These are phyloP conservation scores for Dryobotodes eremita DNA, from an alignment of 2,888 invertebrate species.

Conservation along the genomic window DNA sequence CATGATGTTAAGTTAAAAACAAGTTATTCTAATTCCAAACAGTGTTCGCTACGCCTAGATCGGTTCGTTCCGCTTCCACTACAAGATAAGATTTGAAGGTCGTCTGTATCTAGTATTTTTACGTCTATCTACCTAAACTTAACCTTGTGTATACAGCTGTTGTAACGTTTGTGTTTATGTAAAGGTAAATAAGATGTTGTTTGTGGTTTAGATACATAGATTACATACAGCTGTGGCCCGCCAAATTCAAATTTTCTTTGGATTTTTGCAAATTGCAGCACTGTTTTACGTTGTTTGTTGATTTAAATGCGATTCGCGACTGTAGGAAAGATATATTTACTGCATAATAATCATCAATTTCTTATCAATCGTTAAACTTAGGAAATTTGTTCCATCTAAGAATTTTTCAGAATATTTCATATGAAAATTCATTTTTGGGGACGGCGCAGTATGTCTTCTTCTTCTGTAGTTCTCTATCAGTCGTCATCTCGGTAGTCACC, in stretches of 20 bases:
- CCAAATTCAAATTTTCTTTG: no score
- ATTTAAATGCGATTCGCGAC: no score
- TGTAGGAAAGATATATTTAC: no score
- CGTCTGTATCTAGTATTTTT: constrained; percentile 28
- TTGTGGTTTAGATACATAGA: constrained; percentile 6
- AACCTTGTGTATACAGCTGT: constrained; percentile 36
- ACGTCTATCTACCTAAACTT: constrained; percentile 18
- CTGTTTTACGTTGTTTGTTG: no score
- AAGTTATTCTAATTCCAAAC: constrained; percentile 13
- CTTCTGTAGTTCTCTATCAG: background rate
- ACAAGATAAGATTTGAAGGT: constrained; percentile 38
- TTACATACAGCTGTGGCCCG: background rate
- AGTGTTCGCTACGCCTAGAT: constrained; percentile 25
- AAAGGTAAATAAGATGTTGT: constrained; percentile 18
- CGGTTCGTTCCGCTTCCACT: constrained; percentile 33
- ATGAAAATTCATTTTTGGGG: no score
- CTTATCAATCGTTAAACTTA: no score
- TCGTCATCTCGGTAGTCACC: no score
- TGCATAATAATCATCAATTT: no score
- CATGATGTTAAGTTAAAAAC: background rate
- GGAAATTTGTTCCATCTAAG: no score
- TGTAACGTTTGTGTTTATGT: constrained; percentile 19
- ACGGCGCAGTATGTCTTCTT: background rate
- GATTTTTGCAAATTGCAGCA: no score
- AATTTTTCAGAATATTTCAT: no score